Percentiles rank a stretch among this genome's conserved stretches.
These are phyloP conservation scores for Drosophila nigromelanica DNA, from an alignment of 1,140 invertebrate genomes.

Conservation along the genomic window DNA sequence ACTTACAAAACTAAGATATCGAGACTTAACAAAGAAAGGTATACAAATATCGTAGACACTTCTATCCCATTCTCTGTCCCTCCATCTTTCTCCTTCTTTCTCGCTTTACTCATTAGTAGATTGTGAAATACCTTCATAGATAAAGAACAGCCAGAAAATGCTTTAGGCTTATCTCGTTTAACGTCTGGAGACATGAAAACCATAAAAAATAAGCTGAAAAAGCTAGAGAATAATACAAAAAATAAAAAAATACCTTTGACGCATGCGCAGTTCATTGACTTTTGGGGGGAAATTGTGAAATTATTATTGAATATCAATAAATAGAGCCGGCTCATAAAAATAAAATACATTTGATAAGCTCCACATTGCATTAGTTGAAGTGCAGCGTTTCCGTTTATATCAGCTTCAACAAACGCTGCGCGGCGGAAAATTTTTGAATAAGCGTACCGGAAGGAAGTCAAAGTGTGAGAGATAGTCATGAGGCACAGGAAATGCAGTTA, in stretches of 20 bases:
- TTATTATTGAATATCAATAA: slow-evolving; percentile 45
- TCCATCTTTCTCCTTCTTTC: not conserved
- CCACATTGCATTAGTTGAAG: slow-evolving; percentile 41
- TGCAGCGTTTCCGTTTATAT: slow-evolving; percentile 66
- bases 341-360: slow-evolving; percentile 80
- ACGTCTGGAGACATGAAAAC: slow-evolving; percentile 33
- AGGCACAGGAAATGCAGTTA: slow-evolving; percentile 72
- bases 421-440: slow-evolving; percentile 35
- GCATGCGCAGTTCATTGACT: slow-evolving; percentile 75
- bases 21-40: slow-evolving; percentile 33
- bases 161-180: slow-evolving; percentile 60
- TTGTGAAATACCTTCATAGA: slow-evolving; percentile 70
- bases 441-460: slow-evolving; percentile 68
- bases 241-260: slow-evolving; percentile 31
- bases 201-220: slow-evolving; percentile 25
- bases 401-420: not conserved
- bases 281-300: slow-evolving; percentile 23
- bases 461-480: slow-evolving; percentile 69
- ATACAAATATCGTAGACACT: slow-evolving; percentile 32
- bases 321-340: slow-evolving; percentile 58
- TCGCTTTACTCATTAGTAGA: slow-evolving; percentile 27
- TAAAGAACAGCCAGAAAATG: slow-evolving; percentile 50
- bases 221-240: slow-evolving; percentile 20
- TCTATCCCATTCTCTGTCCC: slow-evolving; percentile 4
- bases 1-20: slow-evolving; percentile 56